phyloP scores from a whole-genome alignment of 2,888 invertebrate genomes.

The Plebejus melissa region DNA sequence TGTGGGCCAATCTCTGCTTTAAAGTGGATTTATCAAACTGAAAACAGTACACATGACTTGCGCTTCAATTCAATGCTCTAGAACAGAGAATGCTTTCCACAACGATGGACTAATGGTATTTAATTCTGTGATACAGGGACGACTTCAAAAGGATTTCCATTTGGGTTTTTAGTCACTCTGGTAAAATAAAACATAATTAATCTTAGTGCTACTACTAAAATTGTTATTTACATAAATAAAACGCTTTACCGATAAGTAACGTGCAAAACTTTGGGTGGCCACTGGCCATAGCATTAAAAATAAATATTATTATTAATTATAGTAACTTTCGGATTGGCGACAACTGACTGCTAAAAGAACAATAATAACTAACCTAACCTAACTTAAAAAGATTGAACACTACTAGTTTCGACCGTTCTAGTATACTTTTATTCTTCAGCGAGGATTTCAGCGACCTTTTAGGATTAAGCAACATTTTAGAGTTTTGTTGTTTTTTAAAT shows the following conservation, averaged over 20 bases:
- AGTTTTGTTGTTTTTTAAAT: not conserved
- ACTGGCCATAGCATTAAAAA: too few relatives aligned
- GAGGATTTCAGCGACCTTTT: not conserved
- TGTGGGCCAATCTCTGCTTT: constrained; percentile 73
- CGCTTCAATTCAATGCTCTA: constrained; percentile 21
- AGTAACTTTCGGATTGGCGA: not conserved
- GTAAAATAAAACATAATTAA: not conserved
- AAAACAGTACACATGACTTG: constrained; percentile 40
- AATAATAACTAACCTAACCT: too few relatives aligned
- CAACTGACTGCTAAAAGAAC: not conserved
- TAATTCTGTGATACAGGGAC: not conserved
- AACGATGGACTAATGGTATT: not conserved
- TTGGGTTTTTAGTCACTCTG: not conserved
- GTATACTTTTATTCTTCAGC: not conserved
- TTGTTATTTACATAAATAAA: not conserved
- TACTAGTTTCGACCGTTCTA: not conserved
- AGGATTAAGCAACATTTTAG: not conserved
- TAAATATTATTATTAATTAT: not conserved
- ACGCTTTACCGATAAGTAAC: not conserved
- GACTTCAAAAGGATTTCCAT: not conserved
- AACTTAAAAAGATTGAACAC: not conserved
- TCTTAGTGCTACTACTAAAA: not conserved
- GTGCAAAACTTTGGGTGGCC: too few relatives aligned
- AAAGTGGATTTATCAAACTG: constrained; percentile 65
- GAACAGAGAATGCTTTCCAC: not conserved